These are phyloP conservation scores for Hydropsyche betteni DNA, from an alignment of 2,888 invertebrate species.

Conservation along the genomic window DNA sequence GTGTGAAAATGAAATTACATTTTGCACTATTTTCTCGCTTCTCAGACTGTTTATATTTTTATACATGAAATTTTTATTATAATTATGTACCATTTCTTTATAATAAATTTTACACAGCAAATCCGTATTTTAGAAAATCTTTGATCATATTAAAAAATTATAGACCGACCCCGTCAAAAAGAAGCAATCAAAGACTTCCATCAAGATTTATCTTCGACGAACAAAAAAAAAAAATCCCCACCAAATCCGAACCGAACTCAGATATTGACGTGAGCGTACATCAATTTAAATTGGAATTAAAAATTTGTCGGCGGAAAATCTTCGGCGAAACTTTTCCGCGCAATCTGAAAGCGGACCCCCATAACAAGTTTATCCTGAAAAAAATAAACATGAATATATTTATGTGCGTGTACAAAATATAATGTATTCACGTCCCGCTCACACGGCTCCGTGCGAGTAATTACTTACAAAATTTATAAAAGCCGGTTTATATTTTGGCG, in stretches of 20 bases:
- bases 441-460: constrained; percentile 51
- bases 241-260: constrained; percentile 1
- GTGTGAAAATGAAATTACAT: too few relatives aligned
- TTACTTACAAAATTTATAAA: constrained; percentile 52
- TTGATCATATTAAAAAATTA: too few relatives aligned
- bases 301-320: constrained; percentile 51
- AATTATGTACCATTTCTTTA: too few relatives aligned
- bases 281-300: constrained; percentile 47
- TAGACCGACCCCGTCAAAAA: too few relatives aligned
- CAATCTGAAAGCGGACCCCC: constrained; percentile 48
- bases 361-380: constrained; percentile 49
- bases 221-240: constrained; percentile 17
- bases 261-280: constrained; percentile 30
- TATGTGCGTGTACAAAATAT: too few relatives aligned
- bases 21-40: too few relatives aligned
- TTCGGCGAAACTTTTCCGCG: constrained; percentile 52
- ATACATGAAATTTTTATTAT: too few relatives aligned
- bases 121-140: too few relatives aligned
- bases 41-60: too few relatives aligned
- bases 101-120: too few relatives aligned
- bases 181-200: too few relatives aligned
- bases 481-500: constrained; percentile 52
- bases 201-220: constrained; percentile 4
- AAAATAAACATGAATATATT: constrained; percentile 45
- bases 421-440: constrained; percentile 32